Evolutionary conservation across 2,888 invertebrate species (phyloP), one percentile per base, ranked within the genome.

Genomic region (Acronicta aceris): DNA sequence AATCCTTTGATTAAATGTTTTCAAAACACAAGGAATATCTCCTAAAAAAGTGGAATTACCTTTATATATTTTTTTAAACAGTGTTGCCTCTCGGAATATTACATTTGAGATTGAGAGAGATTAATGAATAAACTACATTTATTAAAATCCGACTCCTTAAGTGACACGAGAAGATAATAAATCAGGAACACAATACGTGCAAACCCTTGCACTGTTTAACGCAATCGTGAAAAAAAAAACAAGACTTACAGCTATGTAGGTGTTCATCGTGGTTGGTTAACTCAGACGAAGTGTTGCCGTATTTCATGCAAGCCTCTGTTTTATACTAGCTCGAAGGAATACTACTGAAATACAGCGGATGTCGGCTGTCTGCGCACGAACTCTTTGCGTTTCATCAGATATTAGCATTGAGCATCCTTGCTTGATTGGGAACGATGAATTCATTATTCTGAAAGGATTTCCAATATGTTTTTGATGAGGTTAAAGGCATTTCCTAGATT

Each of bases 181-280:
- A 38, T n/a, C n/a, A 38, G n/a, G 7, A 2, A 4, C 13, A 38
- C n/a, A 38, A 38, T n/a, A 1, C n/a, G 38, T 38, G n/a, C n/a
- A 38, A 38, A 38, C n/a, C n/a, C 7, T 38, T 38, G 38, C 13
- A 5, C 36, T 13, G 13, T 12, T 13, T 12, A 38, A 38, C 38
- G 7, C 36, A 36, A 36, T 13, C 12, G 33, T 33, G 3, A 6
- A 38, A n/a, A 48, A 48, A 48, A 4, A 36, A 48, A 27, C 13
- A 57, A 9, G 71, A 92, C 93, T 93, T 78, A 93, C 93, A 77
- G 89, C 85, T 52, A 92, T 76, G 81, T 83, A 90, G 86, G 89
- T 85, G 86, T 92, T 91, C 93, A 93, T 93, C 65, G 85, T 90
- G 70, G 81, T 86, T 78, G 76, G 42, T 59, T 76, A 74, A 79